These are phyloP conservation scores for Poecilia wingei DNA, from an alignment of 2,797 vertebrate genomes.

Conservation along the genomic window DNA sequence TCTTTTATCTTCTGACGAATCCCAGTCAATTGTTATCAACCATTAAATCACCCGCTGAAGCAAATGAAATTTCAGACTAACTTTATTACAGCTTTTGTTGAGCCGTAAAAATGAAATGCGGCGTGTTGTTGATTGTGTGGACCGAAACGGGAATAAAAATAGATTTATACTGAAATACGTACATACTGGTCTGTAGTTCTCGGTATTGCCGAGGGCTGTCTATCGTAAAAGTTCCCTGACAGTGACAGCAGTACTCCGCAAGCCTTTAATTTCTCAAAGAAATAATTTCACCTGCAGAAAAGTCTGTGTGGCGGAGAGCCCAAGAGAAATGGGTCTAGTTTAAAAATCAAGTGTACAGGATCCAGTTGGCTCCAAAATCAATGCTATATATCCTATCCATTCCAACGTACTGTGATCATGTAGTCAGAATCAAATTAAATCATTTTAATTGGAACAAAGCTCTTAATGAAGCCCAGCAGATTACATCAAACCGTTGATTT, in stretches of 20 bases:
- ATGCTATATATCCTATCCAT: not conserved
- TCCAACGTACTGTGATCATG: not conserved
- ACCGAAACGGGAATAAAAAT: not conserved
- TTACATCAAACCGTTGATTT: not conserved
- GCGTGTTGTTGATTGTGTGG: conserved; percentile 13
- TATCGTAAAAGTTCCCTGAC: conserved; percentile 17
- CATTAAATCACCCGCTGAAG: conserved; percentile 18
- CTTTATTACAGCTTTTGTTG: conserved; percentile 14
- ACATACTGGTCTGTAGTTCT: conserved; percentile 5
- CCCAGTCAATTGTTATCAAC: conserved; percentile 21
- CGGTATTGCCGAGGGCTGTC: not conserved
- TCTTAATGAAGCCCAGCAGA: not conserved
- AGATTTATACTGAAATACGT: not conserved
- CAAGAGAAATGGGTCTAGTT: not conserved
- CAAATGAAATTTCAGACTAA: conserved; percentile 24
- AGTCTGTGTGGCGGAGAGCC: conserved; percentile 21
- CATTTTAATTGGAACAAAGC: not conserved
- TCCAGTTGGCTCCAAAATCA: not conserved
- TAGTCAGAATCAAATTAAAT: not conserved
- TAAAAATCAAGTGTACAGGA: not conserved
- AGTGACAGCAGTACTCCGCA: conserved; percentile 31
- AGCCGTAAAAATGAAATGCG: conserved; percentile 8
- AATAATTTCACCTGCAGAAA: conserved; percentile 43
- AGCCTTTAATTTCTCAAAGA: conserved; percentile 38
- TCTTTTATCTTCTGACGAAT: conserved; percentile 12